Conservation (phyloP, 1,140 invertebrate species). For the Trypoxylus dichotomus region DNA sequence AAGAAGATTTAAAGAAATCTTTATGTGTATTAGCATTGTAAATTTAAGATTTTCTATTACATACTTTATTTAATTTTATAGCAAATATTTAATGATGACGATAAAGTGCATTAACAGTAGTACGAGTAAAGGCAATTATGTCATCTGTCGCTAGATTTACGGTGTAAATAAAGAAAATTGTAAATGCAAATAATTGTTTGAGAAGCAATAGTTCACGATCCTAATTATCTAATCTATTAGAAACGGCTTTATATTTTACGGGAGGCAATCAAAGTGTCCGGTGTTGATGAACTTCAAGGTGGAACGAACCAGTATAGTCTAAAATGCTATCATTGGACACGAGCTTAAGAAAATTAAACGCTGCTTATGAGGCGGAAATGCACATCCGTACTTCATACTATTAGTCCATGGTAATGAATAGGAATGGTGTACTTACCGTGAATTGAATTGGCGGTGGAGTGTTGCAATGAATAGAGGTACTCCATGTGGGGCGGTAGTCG, state of each 20-base stretch:
- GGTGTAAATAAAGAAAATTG: too few species aligned
- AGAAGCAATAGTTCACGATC: too few species aligned
- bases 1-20: too few species aligned
- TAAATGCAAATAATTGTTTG: too few species aligned
- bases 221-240: not conserved
- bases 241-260: conserved; percentile 6
- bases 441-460: conserved; percentile 59
- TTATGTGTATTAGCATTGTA: too few species aligned
- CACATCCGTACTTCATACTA: not conserved
- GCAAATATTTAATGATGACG: too few species aligned
- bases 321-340: not conserved
- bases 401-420: not conserved
- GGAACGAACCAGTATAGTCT: not conserved
- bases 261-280: not conserved
- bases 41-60: too few species aligned
- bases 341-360: not conserved
- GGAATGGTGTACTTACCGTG: conserved; percentile 52
- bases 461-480: conserved; percentile 67
- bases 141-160: too few species aligned
- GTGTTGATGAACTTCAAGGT: conserved; percentile 14
- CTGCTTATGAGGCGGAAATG: not conserved
- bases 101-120: too few species aligned
- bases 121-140: too few species aligned
- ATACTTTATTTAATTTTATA: too few species aligned
- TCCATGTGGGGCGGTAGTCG: conserved; percentile 70